phyloP scores from a whole-genome alignment of 2,113 vertebrate genomes.

The Spilogale gracilis region DNA sequence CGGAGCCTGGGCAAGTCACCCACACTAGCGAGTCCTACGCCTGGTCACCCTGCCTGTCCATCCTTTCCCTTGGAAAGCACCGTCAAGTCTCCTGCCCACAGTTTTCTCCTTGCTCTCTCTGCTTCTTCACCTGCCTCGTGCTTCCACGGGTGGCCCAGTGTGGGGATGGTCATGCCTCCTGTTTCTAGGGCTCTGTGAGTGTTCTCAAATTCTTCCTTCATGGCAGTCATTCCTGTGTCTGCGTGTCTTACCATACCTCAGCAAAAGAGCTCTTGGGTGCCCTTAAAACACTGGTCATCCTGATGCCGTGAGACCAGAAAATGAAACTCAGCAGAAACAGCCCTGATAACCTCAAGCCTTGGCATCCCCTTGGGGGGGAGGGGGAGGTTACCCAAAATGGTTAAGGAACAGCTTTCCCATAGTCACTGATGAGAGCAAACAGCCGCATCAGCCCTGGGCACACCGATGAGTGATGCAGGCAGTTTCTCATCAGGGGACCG shows the following conservation, averaged over 20 bases:
- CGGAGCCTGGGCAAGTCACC: neutral
- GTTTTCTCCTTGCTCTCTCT: neutral
- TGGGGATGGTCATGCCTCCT: neutral
- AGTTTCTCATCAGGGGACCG: neutral
- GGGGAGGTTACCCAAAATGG: too few species aligned
- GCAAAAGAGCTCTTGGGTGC: neutral
- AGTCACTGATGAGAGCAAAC: neutral
- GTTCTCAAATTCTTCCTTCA: neutral
- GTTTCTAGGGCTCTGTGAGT: neutral
- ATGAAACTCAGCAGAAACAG: neutral
- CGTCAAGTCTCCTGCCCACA: fast-evolving
- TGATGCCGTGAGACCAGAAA: neutral
- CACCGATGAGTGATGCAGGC: fast-evolving
- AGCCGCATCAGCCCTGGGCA: neutral
- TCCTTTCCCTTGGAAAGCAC: neutral
- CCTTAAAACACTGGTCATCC: neutral
- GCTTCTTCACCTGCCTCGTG: neutral
- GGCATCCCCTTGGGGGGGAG: too few species aligned
- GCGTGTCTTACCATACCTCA: neutral
- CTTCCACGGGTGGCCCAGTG: fast-evolving
- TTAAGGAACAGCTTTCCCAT: neutral
- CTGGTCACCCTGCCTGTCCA: too few species aligned
- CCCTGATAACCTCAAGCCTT: fast-evolving
- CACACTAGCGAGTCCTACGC: neutral
- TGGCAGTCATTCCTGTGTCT: neutral